Conservation (phyloP, 2,113 vertebrate species). For the Athene cunicularia region DNA sequence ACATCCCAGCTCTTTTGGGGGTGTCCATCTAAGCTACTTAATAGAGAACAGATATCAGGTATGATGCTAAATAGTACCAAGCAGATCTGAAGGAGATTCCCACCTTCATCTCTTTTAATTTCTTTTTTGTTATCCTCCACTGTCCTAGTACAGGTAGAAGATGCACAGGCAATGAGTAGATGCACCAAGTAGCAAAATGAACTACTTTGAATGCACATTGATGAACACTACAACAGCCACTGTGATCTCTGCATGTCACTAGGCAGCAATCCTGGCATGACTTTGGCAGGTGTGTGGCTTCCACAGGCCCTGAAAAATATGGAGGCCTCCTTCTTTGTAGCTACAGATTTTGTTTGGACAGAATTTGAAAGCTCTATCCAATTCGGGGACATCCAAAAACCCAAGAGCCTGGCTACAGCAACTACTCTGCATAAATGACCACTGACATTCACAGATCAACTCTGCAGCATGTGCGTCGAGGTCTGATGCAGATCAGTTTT, state of each 20-base stretch:
- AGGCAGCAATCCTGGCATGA: neutral
- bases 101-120: neutral
- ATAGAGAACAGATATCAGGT: neutral
- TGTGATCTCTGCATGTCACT: neutral
- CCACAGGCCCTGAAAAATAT: neutral
- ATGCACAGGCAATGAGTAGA: neutral
- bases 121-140: neutral
- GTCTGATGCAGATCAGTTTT: neutral
- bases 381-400: neutral
- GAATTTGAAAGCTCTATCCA: neutral
- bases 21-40: neutral
- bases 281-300: neutral
- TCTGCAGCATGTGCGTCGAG: neutral
- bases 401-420: neutral
- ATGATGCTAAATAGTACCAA: neutral
- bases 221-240: neutral
- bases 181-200: neutral
- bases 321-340: neutral
- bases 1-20: neutral
- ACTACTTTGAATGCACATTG: neutral
- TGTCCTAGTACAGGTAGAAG: neutral
- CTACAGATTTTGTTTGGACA: neutral
- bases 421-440: neutral
- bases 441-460: neutral
- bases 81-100: neutral